A percentile compares a stretch with the other conserved stretches of the same genome.
Conservation (phyloP, 2,888 invertebrate species). For the Andrena hattorfiana region DNA sequence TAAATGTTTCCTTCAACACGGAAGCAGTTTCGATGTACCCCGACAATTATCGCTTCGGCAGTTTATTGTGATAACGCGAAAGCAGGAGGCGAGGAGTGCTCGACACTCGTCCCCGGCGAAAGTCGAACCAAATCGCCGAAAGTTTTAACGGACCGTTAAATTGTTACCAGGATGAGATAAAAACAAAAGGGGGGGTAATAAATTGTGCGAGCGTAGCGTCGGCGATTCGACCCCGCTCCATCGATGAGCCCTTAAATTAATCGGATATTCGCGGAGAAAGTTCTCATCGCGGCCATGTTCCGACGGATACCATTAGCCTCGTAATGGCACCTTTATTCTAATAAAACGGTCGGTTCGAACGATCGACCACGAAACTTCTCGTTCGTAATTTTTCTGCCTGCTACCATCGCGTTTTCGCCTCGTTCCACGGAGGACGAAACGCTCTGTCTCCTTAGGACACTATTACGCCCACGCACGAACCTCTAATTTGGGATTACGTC, state of each 20-base stretch:
- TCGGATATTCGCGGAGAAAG: conserved; percentile 30
- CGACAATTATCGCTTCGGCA: conserved; percentile 34
- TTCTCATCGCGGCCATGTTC: conserved; percentile 9
- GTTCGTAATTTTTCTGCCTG: not conserved
- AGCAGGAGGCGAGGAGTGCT: conserved; percentile 8
- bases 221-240: not conserved
- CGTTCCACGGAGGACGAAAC: conserved; percentile 9
- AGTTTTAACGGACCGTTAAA: conserved; percentile 62
- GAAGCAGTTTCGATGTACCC: not conserved
- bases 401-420: not conserved
- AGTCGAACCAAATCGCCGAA: conserved; percentile 48
- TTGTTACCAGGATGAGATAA: conserved; percentile 9
- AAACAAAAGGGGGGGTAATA: conserved; percentile 33
- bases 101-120: conserved; percentile 33
- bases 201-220: conserved; percentile 12
- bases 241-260: conserved; percentile 27
- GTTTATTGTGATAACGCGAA: conserved; percentile 18
- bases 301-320: not conserved
- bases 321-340: conserved; percentile 18
- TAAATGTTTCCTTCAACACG: conserved; percentile 19
- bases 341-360: not conserved
- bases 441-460: conserved; percentile 9
- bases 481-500: conserved; percentile 61
- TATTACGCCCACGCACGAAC: conserved; percentile 46
- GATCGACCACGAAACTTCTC: not conserved